These are phyloP conservation scores for Cepaea nemoralis DNA, from an alignment of 1,140 invertebrate species.

Conservation along the genomic window DNA sequence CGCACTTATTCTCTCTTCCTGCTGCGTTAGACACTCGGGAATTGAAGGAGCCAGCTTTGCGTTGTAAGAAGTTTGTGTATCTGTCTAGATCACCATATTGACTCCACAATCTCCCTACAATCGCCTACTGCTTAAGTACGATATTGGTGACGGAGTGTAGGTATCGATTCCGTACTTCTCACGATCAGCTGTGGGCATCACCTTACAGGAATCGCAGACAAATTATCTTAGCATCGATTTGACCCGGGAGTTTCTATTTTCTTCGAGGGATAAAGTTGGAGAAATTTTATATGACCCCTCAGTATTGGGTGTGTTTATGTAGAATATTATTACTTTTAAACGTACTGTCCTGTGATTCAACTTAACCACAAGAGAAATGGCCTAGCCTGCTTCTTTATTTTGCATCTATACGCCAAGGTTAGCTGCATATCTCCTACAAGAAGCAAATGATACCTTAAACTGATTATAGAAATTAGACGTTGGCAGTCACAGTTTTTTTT, in stretches of 20 bases:
- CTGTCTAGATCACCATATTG: background rate
- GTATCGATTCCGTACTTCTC: background rate
- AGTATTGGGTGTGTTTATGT: no score
- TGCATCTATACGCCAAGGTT: no score
- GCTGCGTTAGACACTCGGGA: background rate
- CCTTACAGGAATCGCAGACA: background rate
- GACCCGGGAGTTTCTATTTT: background rate
- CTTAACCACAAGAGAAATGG: no score
- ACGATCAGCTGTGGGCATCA: background rate
- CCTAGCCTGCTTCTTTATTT: no score
- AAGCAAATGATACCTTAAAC: no score
- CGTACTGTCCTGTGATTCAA: no score
- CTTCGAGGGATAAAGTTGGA: background rate
- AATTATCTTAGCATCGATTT: constrained; percentile 2
- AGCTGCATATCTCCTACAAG: no score
- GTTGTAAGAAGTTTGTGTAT: background rate
- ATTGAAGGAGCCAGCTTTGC: background rate
- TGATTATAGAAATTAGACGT: no score
- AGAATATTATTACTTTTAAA: no score
- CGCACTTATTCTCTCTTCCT: background rate
- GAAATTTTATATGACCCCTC: no score
- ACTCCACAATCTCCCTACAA: background rate
- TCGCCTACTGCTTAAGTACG: background rate
- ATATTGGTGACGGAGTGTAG: background rate
- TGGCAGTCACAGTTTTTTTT: no score